Evolutionary conservation across 92 coral and sea anemone species (phyloP).

Genomic region (Blastomussa wellsi): DNA sequence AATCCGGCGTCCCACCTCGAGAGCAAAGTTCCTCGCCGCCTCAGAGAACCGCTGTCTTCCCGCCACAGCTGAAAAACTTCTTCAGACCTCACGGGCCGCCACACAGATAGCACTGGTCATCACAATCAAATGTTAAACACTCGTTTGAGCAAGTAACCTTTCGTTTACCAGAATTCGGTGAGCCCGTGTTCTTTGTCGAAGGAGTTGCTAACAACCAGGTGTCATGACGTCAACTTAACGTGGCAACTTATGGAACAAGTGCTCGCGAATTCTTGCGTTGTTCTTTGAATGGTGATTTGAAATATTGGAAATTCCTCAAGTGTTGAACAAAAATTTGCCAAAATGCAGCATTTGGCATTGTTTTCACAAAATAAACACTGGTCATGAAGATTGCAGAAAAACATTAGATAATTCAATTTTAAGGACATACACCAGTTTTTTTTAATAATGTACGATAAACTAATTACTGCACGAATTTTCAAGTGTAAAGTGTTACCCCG

Average conservation of each 20-base stretch:
- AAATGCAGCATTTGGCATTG: neutral
- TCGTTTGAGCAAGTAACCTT: neutral
- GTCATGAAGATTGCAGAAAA: neutral
- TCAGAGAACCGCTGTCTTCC: conserved; percentile 42
- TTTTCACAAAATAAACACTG: neutral
- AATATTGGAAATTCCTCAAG: neutral
- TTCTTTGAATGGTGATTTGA: neutral
- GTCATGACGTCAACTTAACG: neutral
- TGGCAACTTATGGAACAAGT: neutral
- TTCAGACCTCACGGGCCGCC: conserved; percentile 50
- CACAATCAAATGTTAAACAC: neutral
- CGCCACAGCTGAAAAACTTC: conserved; percentile 59
- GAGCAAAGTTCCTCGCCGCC: conserved; percentile 44
- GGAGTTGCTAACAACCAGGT: neutral
- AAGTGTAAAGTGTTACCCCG: neutral
- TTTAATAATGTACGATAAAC: neutral
- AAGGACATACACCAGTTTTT: neutral
- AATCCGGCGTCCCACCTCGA: conserved; percentile 26
- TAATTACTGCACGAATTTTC: neutral
- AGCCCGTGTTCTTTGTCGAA: neutral
- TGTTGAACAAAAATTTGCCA: neutral
- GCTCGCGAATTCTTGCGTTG: neutral
- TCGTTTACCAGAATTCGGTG: neutral
- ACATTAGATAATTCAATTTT: neutral
- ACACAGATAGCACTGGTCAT: conserved; percentile 38